Percentiles rank a stretch among this genome's conserved stretches.
Conservation (phyloP, 1,140 invertebrate genomes). For the Orussus abietinus region DNA sequence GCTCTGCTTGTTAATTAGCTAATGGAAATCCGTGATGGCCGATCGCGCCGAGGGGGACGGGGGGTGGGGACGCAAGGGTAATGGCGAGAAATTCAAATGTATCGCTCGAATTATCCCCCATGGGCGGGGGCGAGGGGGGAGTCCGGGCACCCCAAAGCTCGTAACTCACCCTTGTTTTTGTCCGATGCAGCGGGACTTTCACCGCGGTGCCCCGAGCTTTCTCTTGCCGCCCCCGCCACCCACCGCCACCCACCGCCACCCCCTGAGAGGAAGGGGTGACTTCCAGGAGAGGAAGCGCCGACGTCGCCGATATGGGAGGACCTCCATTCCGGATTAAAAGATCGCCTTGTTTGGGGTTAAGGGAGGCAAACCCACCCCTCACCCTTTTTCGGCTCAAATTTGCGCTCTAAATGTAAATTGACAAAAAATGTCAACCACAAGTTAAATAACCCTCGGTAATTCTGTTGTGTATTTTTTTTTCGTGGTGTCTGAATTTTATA, state of each 20-base stretch:
- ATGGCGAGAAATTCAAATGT: conserved; percentile 50
- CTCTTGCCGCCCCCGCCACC: no score
- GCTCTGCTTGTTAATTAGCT: conserved; percentile 45
- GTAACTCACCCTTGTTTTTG: conserved; percentile 53
- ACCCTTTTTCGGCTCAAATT: no score
- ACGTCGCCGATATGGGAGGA: no score
- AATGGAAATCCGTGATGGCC: conserved; percentile 43
- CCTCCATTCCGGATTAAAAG: no score
- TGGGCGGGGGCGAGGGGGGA: conserved; percentile 13
- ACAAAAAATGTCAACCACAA: no score
- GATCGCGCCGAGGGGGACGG: not conserved
- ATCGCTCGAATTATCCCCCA: conserved; percentile 44
- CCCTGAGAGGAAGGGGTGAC: conserved; percentile 8
- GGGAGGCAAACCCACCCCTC: no score
- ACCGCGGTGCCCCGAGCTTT: conserved; percentile 16
- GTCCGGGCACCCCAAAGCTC: conserved; percentile 32
- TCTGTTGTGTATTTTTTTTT: no score
- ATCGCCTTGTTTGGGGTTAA: no score
- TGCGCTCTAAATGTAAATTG: no score
- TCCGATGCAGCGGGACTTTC: conserved; percentile 39
- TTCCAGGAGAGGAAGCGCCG: no score
- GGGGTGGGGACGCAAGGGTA: conserved; percentile 19
- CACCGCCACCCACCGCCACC: not conserved
- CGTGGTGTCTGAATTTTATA: no score
- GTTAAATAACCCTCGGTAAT: no score